These are phyloP conservation scores for Paedocypris sp. DNA, from an alignment of 2,113 vertebrate species.

Conservation along the genomic window DNA sequence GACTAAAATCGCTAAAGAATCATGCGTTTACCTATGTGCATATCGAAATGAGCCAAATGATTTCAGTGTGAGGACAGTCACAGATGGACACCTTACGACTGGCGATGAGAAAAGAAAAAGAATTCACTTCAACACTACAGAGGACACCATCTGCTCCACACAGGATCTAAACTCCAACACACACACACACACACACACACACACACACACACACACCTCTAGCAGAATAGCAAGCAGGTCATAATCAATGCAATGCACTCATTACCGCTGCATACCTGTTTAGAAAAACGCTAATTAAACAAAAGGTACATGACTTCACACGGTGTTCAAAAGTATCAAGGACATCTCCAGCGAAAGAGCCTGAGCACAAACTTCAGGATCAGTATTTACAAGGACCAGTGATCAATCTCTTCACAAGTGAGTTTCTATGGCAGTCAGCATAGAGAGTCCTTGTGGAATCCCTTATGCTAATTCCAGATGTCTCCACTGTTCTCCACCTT, in stretches of 20 bases:
- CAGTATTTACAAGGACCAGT: background rate
- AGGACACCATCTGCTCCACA: slow-evolving; percentile 52
- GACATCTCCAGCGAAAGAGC: background rate
- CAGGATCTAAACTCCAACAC: slow-evolving; percentile 2
- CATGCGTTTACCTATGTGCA: too few relatives aligned
- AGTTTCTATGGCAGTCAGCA: too few relatives aligned
- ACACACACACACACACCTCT: slow-evolving; percentile 8
- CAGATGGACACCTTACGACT: slow-evolving; percentile 43
- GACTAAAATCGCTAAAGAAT: too few relatives aligned
- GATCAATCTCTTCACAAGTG: background rate
- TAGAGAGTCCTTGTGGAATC: too few relatives aligned
- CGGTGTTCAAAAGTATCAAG: slow-evolving; percentile 7
- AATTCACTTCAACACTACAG: slow-evolving; percentile 40
- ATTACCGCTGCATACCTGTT: slow-evolving; percentile 19
- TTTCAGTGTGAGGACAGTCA: slow-evolving; percentile 37
- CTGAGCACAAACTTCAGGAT: background rate
- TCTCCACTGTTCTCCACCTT: too few relatives aligned
- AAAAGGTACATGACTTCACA: slow-evolving; percentile 1
- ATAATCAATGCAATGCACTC: slow-evolving; percentile 1
- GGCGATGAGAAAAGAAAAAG: slow-evolving; percentile 47
- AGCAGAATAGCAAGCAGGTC: slow-evolving; percentile 15
- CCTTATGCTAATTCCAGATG: too few relatives aligned
- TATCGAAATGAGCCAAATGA: slow-evolving; percentile 45
- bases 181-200: slow-evolving; percentile 24
- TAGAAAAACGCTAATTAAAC: slow-evolving; percentile 4